phyloP scores from a whole-genome alignment of 2,888 invertebrate genomes.

The Incurvaria masculella region DNA sequence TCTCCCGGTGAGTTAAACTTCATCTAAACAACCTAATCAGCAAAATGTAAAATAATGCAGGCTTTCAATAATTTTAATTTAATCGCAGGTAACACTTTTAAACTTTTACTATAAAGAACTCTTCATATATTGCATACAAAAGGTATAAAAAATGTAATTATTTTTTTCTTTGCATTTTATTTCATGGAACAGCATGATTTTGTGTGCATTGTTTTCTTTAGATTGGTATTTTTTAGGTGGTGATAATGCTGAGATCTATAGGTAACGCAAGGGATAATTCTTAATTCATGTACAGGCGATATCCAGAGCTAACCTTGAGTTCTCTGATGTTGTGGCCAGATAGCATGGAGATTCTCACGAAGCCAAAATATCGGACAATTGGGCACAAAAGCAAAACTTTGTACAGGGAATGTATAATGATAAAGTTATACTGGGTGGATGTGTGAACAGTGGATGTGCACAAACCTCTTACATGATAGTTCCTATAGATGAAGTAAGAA shows the following conservation, averaged over 20 bases:
- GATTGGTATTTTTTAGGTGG: slow-evolving; percentile 11
- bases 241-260: slow-evolving; percentile 16
- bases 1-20: too few relatives aligned
- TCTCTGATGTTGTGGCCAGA: slow-evolving; percentile 19
- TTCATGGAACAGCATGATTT: too few relatives aligned
- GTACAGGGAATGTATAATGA: slow-evolving; percentile 9
- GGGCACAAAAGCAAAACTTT: slow-evolving; percentile 9
- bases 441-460: slow-evolving; percentile 13
- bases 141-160: too few relatives aligned
- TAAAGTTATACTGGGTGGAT: slow-evolving; percentile 8
- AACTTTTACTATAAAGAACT: too few relatives aligned
- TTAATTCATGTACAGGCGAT: slow-evolving; percentile 20
- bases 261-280: slow-evolving; percentile 18
- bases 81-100: too few relatives aligned
- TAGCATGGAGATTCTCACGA: slow-evolving; percentile 23
- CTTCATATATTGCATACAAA: too few relatives aligned
- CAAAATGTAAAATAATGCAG: too few relatives aligned
- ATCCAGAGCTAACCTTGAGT: slow-evolving; percentile 12
- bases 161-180: too few relatives aligned
- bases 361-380: slow-evolving; percentile 18
- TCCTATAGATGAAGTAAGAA: slow-evolving; percentile 8
- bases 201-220: too few relatives aligned
- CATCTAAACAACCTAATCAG: too few relatives aligned
- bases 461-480: slow-evolving; percentile 10
- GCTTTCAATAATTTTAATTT: too few relatives aligned